phyloP scores from a whole-genome alignment of 37 sponge, comb jelly and placozoan genomes.

The Amphimedon queenslandica region DNA sequence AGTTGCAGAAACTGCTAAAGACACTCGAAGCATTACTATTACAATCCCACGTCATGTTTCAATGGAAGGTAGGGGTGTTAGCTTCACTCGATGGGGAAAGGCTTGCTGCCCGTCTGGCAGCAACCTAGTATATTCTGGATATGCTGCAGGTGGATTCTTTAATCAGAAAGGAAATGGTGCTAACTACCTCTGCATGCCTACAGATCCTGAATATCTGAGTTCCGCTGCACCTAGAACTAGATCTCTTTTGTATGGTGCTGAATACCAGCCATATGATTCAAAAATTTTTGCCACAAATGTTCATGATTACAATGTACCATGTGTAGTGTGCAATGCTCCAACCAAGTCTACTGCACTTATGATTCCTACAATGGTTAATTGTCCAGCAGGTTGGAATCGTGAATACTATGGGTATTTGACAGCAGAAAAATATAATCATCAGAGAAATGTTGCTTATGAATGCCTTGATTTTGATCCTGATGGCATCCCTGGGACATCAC shows the following conservation, averaged over 20 bases:
- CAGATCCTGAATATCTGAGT: conserved; percentile 21
- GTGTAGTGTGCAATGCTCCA: conserved; percentile 48
- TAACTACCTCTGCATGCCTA: conserved; percentile 35
- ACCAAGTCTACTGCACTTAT: conserved; percentile 16
- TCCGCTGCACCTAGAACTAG: conserved; percentile 18
- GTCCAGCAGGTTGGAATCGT: conserved; percentile 36
- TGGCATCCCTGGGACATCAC: conserved; percentile 18
- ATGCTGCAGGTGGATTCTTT: not conserved
- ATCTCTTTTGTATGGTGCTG: conserved; percentile 27
- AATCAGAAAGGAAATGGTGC: conserved; percentile 7
- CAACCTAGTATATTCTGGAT: conserved; percentile 7
- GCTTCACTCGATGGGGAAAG: conserved; percentile 25
- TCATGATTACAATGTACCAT: conserved; percentile 26
- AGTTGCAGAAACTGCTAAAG: no score
- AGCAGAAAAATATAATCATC: conserved; percentile 5
- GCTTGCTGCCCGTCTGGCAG: conserved; percentile 19
- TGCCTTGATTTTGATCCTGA: conserved; percentile 56
- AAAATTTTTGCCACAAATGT: conserved; percentile 3
- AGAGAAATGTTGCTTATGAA: conserved; percentile 19
- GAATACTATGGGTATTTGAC: conserved; percentile 61
- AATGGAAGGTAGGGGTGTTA: conserved; percentile 14
- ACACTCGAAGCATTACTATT: no score
- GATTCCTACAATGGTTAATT: conserved; percentile 34
- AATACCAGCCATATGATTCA: conserved; percentile 15
- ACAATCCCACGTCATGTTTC: no score